Conservation (phyloP, 2,113 vertebrate genomes). For the Petroica traversi region DNA sequence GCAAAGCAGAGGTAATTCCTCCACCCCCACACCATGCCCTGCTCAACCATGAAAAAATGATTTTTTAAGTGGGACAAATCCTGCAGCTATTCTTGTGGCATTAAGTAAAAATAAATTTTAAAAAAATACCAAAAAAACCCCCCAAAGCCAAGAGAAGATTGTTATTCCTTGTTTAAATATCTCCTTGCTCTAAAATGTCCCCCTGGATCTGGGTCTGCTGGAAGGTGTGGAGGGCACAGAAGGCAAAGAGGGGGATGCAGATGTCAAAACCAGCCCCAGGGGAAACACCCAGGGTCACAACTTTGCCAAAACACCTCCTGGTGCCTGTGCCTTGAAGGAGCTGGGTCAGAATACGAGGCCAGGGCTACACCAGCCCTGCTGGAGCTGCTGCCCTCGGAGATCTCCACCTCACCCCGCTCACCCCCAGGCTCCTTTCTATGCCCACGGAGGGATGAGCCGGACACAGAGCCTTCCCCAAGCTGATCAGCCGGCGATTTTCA, state of each 20-base stretch:
- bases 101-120: background rate
- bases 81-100: background rate
- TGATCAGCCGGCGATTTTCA: background rate
- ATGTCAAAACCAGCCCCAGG: background rate
- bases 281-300: background rate
- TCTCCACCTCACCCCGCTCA: background rate
- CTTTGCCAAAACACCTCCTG: background rate
- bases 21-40: background rate
- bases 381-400: background rate
- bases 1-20: background rate
- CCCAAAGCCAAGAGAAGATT: background rate
- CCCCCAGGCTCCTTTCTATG: background rate
- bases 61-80: background rate
- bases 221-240: background rate
- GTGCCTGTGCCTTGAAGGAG: rapidly evolving
- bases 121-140: background rate
- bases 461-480: background rate
- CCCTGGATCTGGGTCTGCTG: background rate
- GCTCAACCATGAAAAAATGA: background rate
- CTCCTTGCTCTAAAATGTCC: background rate
- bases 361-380: background rate
- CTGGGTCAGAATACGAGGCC: rapidly evolving
- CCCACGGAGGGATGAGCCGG: rapidly evolving
- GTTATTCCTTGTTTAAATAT: background rate
- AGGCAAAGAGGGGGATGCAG: background rate